Conservation (phyloP, 2,113 vertebrate genomes). For the Callocephalon fimbriatum region DNA sequence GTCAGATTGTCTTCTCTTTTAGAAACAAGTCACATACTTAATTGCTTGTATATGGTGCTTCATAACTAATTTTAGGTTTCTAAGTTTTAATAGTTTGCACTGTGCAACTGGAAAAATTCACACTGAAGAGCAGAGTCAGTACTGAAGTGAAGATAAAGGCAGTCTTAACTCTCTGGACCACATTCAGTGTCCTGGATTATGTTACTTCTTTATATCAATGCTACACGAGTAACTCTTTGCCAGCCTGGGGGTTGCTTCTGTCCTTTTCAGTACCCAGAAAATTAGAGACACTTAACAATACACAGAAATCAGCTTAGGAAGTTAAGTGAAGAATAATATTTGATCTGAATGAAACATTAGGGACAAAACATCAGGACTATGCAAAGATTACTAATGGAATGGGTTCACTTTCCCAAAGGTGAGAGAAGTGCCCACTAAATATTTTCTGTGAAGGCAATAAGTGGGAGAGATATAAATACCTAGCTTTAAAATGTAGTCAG, state of each 20-base stretch:
- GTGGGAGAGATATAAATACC: background rate
- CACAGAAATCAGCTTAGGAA: background rate
- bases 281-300: background rate
- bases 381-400: background rate
- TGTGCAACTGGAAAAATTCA: background rate
- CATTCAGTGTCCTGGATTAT: background rate
- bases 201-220: background rate
- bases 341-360: background rate
- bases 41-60: background rate
- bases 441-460: background rate
- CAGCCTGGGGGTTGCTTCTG: background rate
- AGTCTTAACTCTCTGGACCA: background rate
- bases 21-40: background rate
- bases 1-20: background rate
- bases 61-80: background rate
- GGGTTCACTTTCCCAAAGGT: background rate
- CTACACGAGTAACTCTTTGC: background rate
- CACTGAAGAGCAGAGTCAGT: background rate
- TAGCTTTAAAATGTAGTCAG: background rate
- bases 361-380: background rate
- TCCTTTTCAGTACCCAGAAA: background rate
- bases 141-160: background rate
- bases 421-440: background rate
- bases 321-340: background rate
- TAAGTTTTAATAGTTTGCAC: background rate